Conservation (phyloP, 2,888 invertebrate genomes). For the Clepsis dumicolana region DNA sequence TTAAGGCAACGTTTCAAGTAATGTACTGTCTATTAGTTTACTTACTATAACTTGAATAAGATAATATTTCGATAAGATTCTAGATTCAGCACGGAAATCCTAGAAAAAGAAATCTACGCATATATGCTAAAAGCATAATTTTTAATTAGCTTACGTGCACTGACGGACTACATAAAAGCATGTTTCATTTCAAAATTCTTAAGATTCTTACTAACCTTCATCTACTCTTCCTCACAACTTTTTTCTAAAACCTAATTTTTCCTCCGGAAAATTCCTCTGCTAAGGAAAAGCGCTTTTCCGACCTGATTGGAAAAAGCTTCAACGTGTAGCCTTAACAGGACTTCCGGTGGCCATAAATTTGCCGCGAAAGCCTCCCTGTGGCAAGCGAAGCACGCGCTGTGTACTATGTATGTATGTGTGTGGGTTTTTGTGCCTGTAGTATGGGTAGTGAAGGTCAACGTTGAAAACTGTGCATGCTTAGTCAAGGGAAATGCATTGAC, state of each 20-base stretch:
- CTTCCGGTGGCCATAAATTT: conserved; percentile 37
- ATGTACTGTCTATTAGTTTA: neutral
- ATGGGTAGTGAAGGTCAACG: neutral
- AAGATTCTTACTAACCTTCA: neutral
- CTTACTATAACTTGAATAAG: no score
- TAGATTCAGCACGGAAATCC: no score
- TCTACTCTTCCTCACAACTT: neutral
- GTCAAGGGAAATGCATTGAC: neutral
- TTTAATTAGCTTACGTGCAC: no score
- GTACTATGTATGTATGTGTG: conserved; percentile 7
- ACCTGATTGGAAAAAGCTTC: conserved; percentile 17
- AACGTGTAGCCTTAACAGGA: conserved; percentile 27
- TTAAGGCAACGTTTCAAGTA: neutral
- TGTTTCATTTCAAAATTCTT: no score
- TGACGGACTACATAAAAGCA: no score
- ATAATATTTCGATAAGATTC: no score
- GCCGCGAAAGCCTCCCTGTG: conserved; percentile 32
- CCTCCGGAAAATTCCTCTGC: neutral
- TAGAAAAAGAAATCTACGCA: no score
- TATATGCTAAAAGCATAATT: no score
- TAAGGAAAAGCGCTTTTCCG: neutral
- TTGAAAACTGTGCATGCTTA: neutral
- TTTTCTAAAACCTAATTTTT: neutral
- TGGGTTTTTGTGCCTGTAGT: no score
- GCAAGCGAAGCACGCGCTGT: conserved; percentile 21